Evolutionary conservation across 2,888 invertebrate genomes (phyloP).

Genomic region (Drosophila demipolita): DNA sequence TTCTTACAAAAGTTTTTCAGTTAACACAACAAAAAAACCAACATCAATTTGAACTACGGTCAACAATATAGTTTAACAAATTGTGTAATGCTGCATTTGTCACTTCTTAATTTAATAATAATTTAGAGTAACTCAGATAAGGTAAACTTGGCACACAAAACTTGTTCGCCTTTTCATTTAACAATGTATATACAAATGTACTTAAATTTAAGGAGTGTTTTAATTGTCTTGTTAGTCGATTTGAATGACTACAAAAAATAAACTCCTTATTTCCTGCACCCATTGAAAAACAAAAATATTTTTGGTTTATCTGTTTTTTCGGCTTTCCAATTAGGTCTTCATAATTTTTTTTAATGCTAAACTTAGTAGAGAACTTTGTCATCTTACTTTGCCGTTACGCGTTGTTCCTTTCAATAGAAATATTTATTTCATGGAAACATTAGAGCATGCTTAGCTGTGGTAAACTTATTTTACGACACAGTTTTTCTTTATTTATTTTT

Average conservation of each 20-base stretch:
- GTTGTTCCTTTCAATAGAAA: neutral
- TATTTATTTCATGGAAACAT: neutral
- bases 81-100: constrained; percentile 26
- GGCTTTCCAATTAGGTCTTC: neutral
- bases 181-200: neutral
- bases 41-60: constrained; percentile 13
- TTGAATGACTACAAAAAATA: neutral
- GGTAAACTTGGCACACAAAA: neutral
- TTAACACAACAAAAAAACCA: constrained; percentile 15
- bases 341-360: neutral
- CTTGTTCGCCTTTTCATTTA: neutral
- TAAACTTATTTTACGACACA: neutral
- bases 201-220: neutral
- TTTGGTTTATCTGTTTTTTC: neutral
- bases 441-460: neutral
- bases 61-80: constrained; percentile 30
- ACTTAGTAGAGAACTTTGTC: neutral
- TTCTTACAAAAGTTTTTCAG: constrained; percentile 27
- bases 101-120: neutral
- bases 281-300: neutral
- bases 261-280: neutral
- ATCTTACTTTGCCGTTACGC: neutral
- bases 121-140: neutral
- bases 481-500: neutral
- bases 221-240: neutral